Percentiles rank a stretch among this genome's conserved stretches.
phyloP scores from a whole-genome alignment of 2,888 invertebrate genomes.

The Clostera curtula region DNA sequence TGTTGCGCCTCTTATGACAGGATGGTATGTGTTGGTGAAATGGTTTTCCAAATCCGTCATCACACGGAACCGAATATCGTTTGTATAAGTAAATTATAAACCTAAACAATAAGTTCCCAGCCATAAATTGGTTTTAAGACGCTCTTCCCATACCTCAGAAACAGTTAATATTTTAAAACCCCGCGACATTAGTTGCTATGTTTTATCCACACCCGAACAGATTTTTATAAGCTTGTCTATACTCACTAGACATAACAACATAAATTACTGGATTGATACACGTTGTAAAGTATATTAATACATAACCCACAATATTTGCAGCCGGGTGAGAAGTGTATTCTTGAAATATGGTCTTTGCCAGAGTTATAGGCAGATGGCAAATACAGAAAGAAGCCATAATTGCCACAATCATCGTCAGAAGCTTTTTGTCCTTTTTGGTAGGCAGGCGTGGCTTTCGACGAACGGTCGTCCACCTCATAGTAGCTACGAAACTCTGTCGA shows the following conservation, averaged over 20 bases:
- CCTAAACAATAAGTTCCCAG: too few relatives aligned
- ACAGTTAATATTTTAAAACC: too few relatives aligned
- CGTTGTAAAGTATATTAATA: slow-evolving; percentile 88
- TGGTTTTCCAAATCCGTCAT: too few relatives aligned
- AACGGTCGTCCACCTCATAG: slow-evolving; percentile 42
- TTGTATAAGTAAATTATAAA: too few relatives aligned
- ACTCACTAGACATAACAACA: slow-evolving; percentile 94
- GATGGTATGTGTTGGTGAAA: too few relatives aligned
- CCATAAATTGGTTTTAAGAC: too few relatives aligned
- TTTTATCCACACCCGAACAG: too few relatives aligned
- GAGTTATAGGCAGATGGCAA: slow-evolving; percentile 94
- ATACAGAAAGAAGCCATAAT: slow-evolving; percentile 91
- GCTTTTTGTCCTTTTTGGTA: slow-evolving; percentile 82
- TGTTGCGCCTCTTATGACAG: too few relatives aligned
- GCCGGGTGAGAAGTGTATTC: slow-evolving; percentile 76
- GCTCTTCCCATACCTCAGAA: too few relatives aligned
- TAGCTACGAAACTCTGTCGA: slow-evolving; percentile 41
- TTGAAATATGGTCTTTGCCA: slow-evolving; percentile 84
- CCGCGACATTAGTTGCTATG: too few relatives aligned
- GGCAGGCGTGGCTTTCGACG: slow-evolving; percentile 76
- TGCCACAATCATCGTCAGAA: slow-evolving; percentile 90
- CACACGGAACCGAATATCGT: too few relatives aligned
- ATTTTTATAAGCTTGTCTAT: slow-evolving; percentile 89
- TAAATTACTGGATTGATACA: slow-evolving; percentile 95
- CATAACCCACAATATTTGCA: slow-evolving; percentile 86